Base-by-base conservation (phyloP, 2,888 invertebrate genomes). In the Leptogaster cylindrica region DNA sequence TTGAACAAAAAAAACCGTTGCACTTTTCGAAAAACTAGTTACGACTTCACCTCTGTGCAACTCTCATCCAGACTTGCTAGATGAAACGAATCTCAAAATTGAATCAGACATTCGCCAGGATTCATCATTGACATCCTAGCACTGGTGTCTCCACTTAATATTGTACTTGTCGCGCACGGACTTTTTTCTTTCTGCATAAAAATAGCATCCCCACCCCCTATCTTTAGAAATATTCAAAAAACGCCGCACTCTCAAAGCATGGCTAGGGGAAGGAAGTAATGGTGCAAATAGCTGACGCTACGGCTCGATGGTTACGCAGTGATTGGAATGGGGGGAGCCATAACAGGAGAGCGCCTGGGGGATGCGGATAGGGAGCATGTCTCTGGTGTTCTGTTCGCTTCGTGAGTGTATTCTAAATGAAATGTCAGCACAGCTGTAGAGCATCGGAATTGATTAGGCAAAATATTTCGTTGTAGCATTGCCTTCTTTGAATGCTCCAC, bases 371-470 rank as follows among this genome's bases (percentile, higher is more conserved):
- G 25, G 41, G 61, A 14, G n/a, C 12, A 23, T 16, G 28, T 16
- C 14, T 44, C 39, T 55, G 41, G 23, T n/a, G n/a, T n/a, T 25
- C 25, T 44, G 61, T 44, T 44, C 61, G 27, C 44, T 44, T 16
- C 20, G 27, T 61, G 61, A 61, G 44, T 61, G 44, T 44, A 27
- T 27, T 44, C 44, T 65, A 65, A 65, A 65, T 65, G 65, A 65
- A 65, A 65, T 65, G 65, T 65, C 65, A 65, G 65, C 65, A 65
- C 65, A 65, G 65, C 50, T 65, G 65, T 39, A 39, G 25, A 65
- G 36, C 39, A 65, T 65, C 51, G 50, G 25, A 65, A 51, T 65
- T 65, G 65, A 65, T 65, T 65, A 65, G 65, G 50, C 65, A 18
- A 65, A 65, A 65, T 65, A 65, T 51, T 64, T 50, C 51, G 12